Percentiles rank a stretch among this genome's conserved stretches.
phyloP scores from a whole-genome alignment of 1,140 invertebrate species.

The Camponotus floridanus region DNA sequence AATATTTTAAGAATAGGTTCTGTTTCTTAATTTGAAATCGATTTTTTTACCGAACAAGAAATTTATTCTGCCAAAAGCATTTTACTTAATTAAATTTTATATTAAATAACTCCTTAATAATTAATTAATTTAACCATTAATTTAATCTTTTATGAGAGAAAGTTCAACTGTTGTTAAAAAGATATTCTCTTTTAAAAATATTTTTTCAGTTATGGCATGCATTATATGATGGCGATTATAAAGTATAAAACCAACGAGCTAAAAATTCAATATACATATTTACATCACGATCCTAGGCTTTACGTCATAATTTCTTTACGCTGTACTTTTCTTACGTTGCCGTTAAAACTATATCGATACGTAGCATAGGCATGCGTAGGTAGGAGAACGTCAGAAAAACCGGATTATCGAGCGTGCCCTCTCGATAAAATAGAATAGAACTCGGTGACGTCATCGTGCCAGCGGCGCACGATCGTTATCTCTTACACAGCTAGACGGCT shows the following conservation, averaged over 20 bases:
- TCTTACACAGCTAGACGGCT: neutral
- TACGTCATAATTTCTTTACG: neutral
- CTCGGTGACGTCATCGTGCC: slow-evolving; percentile 43
- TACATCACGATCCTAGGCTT: slow-evolving; percentile 3
- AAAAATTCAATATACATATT: neutral
- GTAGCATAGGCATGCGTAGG: slow-evolving; percentile 2
- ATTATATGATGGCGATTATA: neutral
- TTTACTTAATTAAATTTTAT: neutral
- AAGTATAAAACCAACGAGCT: neutral
- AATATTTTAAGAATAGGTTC: neutral
- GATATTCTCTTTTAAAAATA: neutral
- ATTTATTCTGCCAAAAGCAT: neutral
- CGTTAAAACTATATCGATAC: neutral
- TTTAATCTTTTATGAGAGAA: neutral
- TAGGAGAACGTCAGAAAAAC: slow-evolving; percentile 48
- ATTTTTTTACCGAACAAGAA: neutral
- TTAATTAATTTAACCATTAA: neutral
- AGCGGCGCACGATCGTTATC: neutral
- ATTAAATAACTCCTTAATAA: neutral
- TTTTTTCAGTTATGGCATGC: neutral
- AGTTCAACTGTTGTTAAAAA: neutral
- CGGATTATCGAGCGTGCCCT: slow-evolving; percentile 51
- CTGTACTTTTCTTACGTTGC: slow-evolving; percentile 19
- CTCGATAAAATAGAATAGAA: slow-evolving; percentile 10
- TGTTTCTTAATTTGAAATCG: neutral